Evolutionary conservation across 2,797 vertebrate genomes (phyloP).

Genomic region (Cuniculus paca): DNA sequence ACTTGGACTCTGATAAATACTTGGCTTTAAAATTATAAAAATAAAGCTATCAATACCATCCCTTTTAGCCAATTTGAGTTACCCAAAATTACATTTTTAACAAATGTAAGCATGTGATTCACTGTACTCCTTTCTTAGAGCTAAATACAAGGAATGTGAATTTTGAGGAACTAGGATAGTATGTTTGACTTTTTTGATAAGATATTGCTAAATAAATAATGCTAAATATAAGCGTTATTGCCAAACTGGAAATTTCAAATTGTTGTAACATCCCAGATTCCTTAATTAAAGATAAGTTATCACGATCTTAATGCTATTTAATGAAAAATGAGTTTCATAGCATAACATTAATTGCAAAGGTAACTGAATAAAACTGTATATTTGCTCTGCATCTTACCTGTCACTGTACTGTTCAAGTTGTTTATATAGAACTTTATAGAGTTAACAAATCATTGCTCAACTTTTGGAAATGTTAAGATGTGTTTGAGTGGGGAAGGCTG

Average conservation of each 20-base stretch:
- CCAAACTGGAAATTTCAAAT: constrained; percentile 69
- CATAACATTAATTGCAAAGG: constrained; percentile 57
- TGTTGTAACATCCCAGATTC: constrained; percentile 25
- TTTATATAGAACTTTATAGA: constrained; percentile 78
- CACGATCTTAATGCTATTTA: constrained; percentile 71
- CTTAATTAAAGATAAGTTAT: constrained; percentile 76
- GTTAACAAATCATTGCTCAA: constrained; percentile 81
- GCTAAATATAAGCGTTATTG: constrained; percentile 24
- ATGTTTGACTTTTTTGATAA: constrained; percentile 60
- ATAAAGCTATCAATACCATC: constrained; percentile 47
- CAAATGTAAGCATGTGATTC: constrained; percentile 39
- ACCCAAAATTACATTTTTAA: constrained; percentile 53
- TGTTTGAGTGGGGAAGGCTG: constrained; percentile 71
- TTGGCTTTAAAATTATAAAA: constrained; percentile 63
- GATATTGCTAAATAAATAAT: constrained; percentile 61
- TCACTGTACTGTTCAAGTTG: constrained; percentile 64
- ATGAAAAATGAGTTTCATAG: constrained; percentile 65
- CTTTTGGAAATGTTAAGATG: constrained; percentile 77
- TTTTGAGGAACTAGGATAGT: constrained; percentile 58
- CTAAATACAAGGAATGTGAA: constrained; percentile 69
- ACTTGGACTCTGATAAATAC: constrained; percentile 50
- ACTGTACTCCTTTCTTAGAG: constrained; percentile 49
- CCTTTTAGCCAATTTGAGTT: constrained; percentile 56
- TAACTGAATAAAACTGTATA: constrained; percentile 77
- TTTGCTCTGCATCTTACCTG: constrained; percentile 74